Evolutionary conservation across 1,140 invertebrate species (phyloP).

Genomic region (Teleopsis dalmanni): DNA sequence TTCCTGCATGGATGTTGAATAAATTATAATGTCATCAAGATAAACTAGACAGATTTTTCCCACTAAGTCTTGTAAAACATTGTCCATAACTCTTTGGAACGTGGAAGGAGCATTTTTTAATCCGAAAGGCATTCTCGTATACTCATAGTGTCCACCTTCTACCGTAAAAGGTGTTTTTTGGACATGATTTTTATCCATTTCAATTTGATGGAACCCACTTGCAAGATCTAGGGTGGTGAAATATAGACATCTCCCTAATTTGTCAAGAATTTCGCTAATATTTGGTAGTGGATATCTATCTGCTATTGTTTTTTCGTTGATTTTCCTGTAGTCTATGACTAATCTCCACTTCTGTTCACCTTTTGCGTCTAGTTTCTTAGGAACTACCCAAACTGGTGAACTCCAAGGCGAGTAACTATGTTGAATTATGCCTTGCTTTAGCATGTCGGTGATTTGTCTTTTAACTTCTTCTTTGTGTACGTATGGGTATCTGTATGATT

Average conservation of each 20-base stretch:
- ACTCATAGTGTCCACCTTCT: slow-evolving; percentile 7
- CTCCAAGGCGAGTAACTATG: background rate
- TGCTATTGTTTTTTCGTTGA: background rate
- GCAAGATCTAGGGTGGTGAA: background rate
- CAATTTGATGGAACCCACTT: background rate
- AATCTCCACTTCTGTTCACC: background rate
- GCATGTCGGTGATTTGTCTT: no score
- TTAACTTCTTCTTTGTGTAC: no score
- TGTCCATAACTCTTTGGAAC: slow-evolving; percentile 10
- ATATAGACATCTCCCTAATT: background rate
- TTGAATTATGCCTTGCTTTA: background rate
- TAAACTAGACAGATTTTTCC: slow-evolving; percentile 14
- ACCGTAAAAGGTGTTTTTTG: background rate
- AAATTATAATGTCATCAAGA: slow-evolving; percentile 11
- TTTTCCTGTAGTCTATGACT: background rate
- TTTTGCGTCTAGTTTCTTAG: background rate
- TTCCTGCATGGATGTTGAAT: slow-evolving; percentile 11
- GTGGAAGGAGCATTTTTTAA: slow-evolving; percentile 9
- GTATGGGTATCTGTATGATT: background rate
- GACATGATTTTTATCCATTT: background rate
- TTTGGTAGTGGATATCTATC: background rate
- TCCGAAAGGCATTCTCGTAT: slow-evolving; percentile 13
- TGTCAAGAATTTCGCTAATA: background rate
- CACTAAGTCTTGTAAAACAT: no score
- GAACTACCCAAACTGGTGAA: background rate